Evolutionary conservation across 2,888 invertebrate genomes (phyloP).

Genomic region (Hirtodrosophila alboralis): DNA sequence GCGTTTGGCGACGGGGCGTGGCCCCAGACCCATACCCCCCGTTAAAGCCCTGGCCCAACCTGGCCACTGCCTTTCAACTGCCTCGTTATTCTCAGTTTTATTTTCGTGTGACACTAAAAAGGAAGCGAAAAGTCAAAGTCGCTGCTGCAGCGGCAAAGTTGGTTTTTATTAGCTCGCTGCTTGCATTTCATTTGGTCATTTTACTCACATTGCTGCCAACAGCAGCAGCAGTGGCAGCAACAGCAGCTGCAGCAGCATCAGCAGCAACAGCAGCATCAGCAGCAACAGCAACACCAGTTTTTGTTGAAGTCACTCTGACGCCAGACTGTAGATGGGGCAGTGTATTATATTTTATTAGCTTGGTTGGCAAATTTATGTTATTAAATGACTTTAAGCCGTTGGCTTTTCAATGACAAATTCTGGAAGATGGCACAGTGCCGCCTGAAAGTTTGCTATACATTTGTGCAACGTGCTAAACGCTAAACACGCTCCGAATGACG

Average conservation of each 20-base stretch:
- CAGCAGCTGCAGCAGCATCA: conserved; percentile 6
- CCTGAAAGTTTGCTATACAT: conserved; percentile 54
- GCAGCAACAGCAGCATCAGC: too few relatives aligned
- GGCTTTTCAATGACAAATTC: conserved; percentile 48
- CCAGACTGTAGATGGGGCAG: conserved; percentile 51
- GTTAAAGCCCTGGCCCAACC: background rate
- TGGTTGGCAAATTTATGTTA: conserved; percentile 58
- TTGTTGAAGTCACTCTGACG: conserved; percentile 40
- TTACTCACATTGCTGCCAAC: conserved; percentile 30
- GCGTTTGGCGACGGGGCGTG: conserved; percentile 47
- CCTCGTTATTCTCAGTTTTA: conserved; percentile 71
- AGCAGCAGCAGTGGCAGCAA: background rate
- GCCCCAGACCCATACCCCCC: conserved; percentile 10
- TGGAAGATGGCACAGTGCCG: conserved; percentile 10
- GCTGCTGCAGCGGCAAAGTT: conserved; percentile 54
- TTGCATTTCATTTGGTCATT: conserved; percentile 57
- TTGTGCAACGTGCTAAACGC: conserved; percentile 45
- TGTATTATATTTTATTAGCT: conserved; percentile 75
- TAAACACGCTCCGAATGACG: conserved; percentile 25
- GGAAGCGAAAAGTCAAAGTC: conserved; percentile 69
- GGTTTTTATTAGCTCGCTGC: conserved; percentile 65
- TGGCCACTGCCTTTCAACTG: conserved; percentile 52
- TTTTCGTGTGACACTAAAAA: conserved; percentile 71
- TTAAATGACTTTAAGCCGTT: conserved; percentile 50
- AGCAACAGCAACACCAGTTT: background rate